phyloP scores from a whole-genome alignment of 2,797 vertebrate species.

The Echiichthys vipera region DNA sequence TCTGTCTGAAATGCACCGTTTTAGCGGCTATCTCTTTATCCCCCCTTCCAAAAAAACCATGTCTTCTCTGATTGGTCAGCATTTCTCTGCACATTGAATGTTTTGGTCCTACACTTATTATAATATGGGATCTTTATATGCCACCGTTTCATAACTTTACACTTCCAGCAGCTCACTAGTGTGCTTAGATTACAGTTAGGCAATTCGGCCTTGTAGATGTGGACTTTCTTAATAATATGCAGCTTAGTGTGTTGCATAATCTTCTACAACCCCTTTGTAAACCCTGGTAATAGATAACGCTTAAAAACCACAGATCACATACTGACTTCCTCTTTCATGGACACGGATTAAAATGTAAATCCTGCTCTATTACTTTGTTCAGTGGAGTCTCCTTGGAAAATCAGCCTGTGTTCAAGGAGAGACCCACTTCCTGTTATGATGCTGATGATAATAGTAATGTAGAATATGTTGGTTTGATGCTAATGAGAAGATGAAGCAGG shows the following conservation, averaged over 20 bases:
- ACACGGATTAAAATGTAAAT: constrained; percentile 65
- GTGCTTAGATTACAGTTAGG: constrained; percentile 12
- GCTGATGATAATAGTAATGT: not conserved
- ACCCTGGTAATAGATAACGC: constrained; percentile 46
- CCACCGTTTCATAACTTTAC: constrained; percentile 41
- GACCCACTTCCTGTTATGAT: constrained; percentile 1
- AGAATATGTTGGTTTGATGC: constrained; percentile 6
- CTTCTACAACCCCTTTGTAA: constrained; percentile 36
- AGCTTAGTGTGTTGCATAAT: constrained; percentile 48
- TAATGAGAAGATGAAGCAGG: constrained; percentile 12
- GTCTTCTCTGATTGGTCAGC: no score
- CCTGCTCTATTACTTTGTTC: constrained; percentile 39
- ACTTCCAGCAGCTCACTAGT: constrained; percentile 16
- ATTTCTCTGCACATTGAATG: no score
- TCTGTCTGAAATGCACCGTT: no score
- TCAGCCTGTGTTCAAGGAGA: constrained; percentile 30
- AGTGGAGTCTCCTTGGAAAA: constrained; percentile 19
- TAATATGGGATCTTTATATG: no score
- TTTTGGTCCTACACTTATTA: no score
- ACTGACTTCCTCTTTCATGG: constrained; percentile 42
- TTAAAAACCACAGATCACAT: constrained; percentile 41
- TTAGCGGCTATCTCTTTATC: no score
- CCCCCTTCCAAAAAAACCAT: no score
- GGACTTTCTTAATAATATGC: constrained; percentile 44
- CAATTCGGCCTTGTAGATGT: constrained; percentile 31